Percentiles rank a stretch among this genome's conserved stretches.
phyloP scores from a whole-genome alignment of 2,888 invertebrate species.

The Scotopteryx bipunctaria region DNA sequence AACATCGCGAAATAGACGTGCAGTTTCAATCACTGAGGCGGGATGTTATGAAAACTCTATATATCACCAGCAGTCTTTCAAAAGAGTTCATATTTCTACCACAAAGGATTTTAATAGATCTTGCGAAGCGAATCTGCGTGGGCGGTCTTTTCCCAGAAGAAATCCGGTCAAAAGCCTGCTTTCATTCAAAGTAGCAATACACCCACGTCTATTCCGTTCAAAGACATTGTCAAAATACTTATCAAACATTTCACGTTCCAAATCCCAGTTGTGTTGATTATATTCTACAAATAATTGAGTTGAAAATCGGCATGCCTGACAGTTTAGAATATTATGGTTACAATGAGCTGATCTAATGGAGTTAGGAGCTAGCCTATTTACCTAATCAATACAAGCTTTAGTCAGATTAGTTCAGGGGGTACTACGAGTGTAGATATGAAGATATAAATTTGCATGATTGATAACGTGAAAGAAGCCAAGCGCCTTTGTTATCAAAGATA shows the following conservation, averaged over 20 bases:
- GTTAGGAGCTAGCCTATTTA: too few species aligned
- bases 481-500: conserved; percentile 34
- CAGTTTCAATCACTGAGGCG: not conserved
- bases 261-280: too few species aligned
- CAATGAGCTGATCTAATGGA: too few species aligned
- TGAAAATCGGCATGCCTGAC: too few species aligned
- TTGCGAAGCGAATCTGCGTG: not conserved
- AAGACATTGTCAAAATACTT: not conserved
- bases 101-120: not conserved
- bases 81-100: not conserved
- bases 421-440: too few species aligned
- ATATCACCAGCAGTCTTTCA: conserved; percentile 1
- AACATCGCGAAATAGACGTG: not conserved
- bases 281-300: too few species aligned
- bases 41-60: conserved; percentile 14
- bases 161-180: not conserved
- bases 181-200: not conserved
- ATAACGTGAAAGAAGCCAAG: conserved; percentile 15
- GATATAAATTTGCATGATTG: conserved; percentile 2
- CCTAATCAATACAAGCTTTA: too few species aligned
- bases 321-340: too few species aligned
- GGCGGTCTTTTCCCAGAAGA: conserved; percentile 3
- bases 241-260: too few species aligned
- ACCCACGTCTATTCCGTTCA: not conserved
- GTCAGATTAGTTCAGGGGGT: too few species aligned